Conservation (phyloP, 2,888 invertebrate species). For the Leptogaster cylindrica region DNA sequence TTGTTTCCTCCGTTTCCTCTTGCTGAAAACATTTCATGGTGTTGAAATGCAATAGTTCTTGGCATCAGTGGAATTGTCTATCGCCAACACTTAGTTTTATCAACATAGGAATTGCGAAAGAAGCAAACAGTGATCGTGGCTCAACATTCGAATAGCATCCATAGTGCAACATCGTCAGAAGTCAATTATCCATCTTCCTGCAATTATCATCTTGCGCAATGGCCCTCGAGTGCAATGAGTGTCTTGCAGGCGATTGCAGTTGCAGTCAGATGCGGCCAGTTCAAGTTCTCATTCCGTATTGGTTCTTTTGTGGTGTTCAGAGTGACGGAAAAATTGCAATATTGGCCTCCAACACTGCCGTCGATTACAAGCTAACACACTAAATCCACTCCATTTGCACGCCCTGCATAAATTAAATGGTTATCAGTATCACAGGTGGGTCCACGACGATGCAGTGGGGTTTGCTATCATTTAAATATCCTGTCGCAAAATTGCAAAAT, state of each 20-base stretch:
- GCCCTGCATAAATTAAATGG: too few species aligned
- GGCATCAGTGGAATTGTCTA: too few species aligned
- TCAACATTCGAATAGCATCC: neutral
- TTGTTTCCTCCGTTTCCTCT: too few species aligned
- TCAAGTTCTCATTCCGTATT: neutral
- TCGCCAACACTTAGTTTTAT: neutral
- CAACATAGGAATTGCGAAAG: constrained; percentile 13
- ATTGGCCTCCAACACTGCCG: neutral
- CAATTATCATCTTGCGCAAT: constrained; percentile 37
- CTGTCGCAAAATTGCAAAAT: too few species aligned
- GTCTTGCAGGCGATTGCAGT: neutral
- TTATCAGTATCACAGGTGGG: too few species aligned
- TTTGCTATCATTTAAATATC: too few species aligned
- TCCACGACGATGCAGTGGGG: too few species aligned
- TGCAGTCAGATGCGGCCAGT: neutral
- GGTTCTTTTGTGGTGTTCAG: neutral
- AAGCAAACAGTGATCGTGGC: constrained; percentile 17
- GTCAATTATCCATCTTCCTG: constrained; percentile 40
- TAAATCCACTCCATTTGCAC: too few species aligned
- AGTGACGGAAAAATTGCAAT: neutral
- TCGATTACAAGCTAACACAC: too few species aligned
- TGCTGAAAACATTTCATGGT: too few species aligned
- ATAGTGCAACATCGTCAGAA: constrained; percentile 25
- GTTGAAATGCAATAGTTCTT: too few species aligned
- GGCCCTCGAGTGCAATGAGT: constrained; percentile 13